These are phyloP conservation scores for Liparis tanakae DNA, from an alignment of 2,797 vertebrate species.

Conservation along the genomic window DNA sequence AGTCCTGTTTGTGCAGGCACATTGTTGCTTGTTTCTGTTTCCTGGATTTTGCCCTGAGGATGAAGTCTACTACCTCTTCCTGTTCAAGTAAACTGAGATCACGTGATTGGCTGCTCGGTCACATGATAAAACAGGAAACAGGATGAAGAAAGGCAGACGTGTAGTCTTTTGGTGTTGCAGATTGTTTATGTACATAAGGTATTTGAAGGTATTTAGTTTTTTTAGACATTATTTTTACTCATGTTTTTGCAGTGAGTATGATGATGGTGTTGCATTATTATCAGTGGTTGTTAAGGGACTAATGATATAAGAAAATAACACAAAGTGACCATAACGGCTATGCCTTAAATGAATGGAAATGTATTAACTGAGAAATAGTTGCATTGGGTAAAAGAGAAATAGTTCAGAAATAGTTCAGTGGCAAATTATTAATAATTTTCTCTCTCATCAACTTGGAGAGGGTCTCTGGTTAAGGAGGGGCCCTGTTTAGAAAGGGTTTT, in stretches of 20 bases:
- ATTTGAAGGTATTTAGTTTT: neutral
- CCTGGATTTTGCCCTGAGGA: constrained; percentile 10
- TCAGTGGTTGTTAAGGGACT: neutral
- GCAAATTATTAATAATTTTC: neutral
- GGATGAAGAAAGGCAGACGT: neutral
- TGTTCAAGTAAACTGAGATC: neutral
- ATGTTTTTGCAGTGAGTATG: neutral
- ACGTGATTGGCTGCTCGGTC: constrained; percentile 49
- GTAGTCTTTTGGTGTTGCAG: neutral
- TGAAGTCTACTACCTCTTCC: constrained; percentile 13
- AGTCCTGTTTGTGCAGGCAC: neutral
- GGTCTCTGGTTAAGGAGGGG: too few relatives aligned
- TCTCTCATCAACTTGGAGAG: neutral
- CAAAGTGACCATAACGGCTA: neutral
- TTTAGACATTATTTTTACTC: neutral
- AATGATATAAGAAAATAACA: neutral
- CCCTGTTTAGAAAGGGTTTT: too few relatives aligned
- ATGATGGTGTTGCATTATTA: neutral
- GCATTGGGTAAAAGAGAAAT: neutral
- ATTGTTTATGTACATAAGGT: neutral
- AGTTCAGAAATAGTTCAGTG: neutral
- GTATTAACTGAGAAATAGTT: neutral
- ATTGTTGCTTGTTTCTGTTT: neutral
- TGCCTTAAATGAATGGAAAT: neutral
- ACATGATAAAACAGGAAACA: constrained; percentile 32